phyloP scores from a whole-genome alignment of 2,888 invertebrate species.

The Sylvicola cinctus region DNA sequence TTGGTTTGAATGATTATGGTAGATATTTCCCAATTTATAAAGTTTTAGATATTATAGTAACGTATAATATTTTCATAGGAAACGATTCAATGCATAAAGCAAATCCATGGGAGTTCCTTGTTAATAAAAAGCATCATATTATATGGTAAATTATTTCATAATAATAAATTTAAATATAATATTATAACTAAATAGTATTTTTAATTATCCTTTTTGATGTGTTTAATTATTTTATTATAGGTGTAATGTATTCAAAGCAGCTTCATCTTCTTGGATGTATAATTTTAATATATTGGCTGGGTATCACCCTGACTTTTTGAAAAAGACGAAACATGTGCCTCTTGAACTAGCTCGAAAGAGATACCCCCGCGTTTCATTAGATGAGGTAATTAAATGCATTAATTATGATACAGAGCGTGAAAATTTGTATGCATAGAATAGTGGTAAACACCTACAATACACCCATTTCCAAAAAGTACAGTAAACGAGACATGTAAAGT shows the following conservation, averaged over 20 bases:
- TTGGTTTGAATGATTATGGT: slow-evolving; percentile 22
- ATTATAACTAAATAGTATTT: neutral
- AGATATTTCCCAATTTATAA: slow-evolving; percentile 1
- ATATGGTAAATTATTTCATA: slow-evolving; percentile 36
- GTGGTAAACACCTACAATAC: too few species aligned
- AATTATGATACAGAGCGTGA: too few species aligned
- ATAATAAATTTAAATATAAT: neutral
- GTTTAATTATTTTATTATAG: slow-evolving; percentile 17
- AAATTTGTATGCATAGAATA: too few species aligned
- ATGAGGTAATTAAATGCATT: slow-evolving; percentile 32
- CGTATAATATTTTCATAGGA: slow-evolving; percentile 12
- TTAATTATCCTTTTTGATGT: neutral
- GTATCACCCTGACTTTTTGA: slow-evolving; percentile 53
- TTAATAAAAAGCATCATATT: slow-evolving; percentile 57
- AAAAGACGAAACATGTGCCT: slow-evolving; percentile 57
- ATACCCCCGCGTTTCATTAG: slow-evolving; percentile 53
- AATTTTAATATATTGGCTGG: slow-evolving; percentile 75
- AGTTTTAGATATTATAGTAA: neutral
- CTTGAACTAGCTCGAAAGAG: slow-evolving; percentile 56
- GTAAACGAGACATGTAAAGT: neutral
- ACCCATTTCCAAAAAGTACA: neutral
- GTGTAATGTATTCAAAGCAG: slow-evolving; percentile 66
- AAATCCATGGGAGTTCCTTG: slow-evolving; percentile 70
- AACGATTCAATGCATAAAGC: slow-evolving; percentile 33
- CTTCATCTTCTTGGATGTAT: slow-evolving; percentile 85